Percentiles rank a stretch among this genome's conserved stretches.
These are phyloP conservation scores for Tiaroga cobitis DNA, from an alignment of 2,797 vertebrate species.

Conservation along the genomic window DNA sequence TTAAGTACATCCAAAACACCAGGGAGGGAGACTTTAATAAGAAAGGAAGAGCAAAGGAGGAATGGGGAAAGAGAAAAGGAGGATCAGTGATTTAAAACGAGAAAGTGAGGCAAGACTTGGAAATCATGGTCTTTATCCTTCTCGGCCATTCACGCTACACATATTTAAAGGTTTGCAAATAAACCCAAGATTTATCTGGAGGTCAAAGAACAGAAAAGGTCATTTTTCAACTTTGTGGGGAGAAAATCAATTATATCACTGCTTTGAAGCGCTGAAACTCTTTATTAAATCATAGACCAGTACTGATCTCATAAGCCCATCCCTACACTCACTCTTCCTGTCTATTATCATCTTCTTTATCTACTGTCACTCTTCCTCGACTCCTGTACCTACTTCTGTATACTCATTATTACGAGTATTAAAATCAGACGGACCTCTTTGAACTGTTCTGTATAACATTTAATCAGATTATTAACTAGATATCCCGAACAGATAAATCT, in stretches of 20 bases:
- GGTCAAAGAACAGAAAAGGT: slow-evolving; percentile 37
- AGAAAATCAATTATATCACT: slow-evolving; percentile 11
- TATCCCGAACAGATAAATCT: background rate
- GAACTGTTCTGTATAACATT: background rate
- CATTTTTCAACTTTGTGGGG: slow-evolving; percentile 14
- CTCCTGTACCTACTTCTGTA: slow-evolving; percentile 5
- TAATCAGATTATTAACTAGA: slow-evolving; percentile 5
- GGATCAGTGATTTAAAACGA: slow-evolving; percentile 20
- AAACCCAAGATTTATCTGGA: slow-evolving; percentile 2
- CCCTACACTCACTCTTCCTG: background rate
- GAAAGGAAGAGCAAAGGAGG: background rate
- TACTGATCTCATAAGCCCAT: slow-evolving; percentile 29
- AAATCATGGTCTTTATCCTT: slow-evolving; percentile 25
- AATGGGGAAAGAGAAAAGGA: slow-evolving; percentile 9
- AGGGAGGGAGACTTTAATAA: slow-evolving; percentile 20
- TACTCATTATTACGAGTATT: background rate
- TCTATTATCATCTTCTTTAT: slow-evolving; percentile 10
- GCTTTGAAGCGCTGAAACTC: slow-evolving; percentile 9
- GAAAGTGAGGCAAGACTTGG: slow-evolving; percentile 33
- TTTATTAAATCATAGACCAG: slow-evolving; percentile 33
- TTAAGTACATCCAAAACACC: background rate
- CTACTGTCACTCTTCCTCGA: background rate
- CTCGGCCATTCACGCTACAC: background rate
- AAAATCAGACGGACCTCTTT: background rate
- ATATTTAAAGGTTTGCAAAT: slow-evolving; percentile 9